A percentile compares a stretch with the other conserved stretches of the same genome.
These are phyloP conservation scores for Sinodicranocentrus sp. DNA, from an alignment of 2,888 invertebrate genomes.

Conservation along the genomic window DNA sequence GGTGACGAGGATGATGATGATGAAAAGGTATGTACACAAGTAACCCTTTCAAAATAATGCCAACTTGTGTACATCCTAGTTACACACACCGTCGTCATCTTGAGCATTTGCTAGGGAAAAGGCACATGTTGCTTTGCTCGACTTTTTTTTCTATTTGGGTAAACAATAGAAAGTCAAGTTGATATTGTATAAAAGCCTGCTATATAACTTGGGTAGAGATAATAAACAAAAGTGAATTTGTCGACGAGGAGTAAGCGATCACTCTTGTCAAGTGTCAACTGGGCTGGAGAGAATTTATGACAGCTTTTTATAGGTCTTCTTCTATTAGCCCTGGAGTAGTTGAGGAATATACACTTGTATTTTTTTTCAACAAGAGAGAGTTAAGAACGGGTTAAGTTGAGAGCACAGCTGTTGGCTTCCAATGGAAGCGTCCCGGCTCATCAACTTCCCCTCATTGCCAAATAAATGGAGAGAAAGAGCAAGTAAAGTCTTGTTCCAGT, in stretches of 20 bases:
- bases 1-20: too few relatives aligned
- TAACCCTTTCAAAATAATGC: neutral
- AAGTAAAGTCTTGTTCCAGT: neutral
- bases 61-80: too few relatives aligned
- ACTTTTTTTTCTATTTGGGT: conserved; percentile 40
- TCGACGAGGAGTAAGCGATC: conserved; percentile 41
- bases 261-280: conserved; percentile 70
- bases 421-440: conserved; percentile 54
- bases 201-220: conserved; percentile 3
- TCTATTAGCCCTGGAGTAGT: neutral
- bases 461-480: conserved; percentile 1
- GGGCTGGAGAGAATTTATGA: conserved; percentile 44
- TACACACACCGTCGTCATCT: too few relatives aligned
- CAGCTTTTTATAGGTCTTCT: conserved; percentile 46
- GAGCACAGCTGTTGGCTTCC: conserved; percentile 41
- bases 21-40: too few relatives aligned
- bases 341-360: neutral
- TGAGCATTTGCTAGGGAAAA: neutral
- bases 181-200: neutral
- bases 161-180: conserved; percentile 28
- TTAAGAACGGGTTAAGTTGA: conserved; percentile 18
- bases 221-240: conserved; percentile 46
- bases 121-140: conserved; percentile 60
- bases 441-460: conserved; percentile 43
- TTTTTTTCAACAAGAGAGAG: neutral